Evolutionary conservation across 2,113 vertebrate species (phyloP).

Genomic region (Sphaerodactylus townsendi): DNA sequence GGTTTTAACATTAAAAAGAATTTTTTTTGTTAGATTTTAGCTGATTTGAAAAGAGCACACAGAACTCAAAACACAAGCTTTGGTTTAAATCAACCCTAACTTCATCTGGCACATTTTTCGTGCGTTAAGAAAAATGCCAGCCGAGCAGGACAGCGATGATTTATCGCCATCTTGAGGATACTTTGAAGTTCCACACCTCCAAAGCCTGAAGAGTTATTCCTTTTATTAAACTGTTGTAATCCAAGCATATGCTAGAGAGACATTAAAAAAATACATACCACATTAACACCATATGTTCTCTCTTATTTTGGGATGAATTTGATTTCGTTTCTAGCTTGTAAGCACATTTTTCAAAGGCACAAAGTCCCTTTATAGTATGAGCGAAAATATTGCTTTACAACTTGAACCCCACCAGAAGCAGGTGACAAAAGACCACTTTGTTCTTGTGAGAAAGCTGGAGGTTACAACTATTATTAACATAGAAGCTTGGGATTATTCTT

Average conservation of each 20-base stretch:
- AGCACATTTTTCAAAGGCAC: not conserved
- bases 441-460: not conserved
- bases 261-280: not conserved
- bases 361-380: not conserved
- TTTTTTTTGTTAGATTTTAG: not conserved
- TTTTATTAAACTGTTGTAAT: not conserved
- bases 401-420: not conserved
- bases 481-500: not conserved
- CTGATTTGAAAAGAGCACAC: not conserved
- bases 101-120: not conserved
- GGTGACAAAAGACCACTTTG: not conserved
- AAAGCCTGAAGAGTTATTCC: fast-evolving
- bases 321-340: not conserved
- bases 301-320: not conserved
- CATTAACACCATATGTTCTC: not conserved
- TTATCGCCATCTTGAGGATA: conserved; percentile 62
- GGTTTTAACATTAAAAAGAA: not conserved
- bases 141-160: not conserved
- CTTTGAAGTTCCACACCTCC: conserved; percentile 20
- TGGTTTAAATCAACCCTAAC: not conserved
- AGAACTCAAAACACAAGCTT: not conserved
- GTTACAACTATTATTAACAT: not conserved
- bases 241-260: not conserved
- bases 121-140: not conserved
- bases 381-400: not conserved